These are phyloP conservation scores for Gallinago paraguaiae DNA, from an alignment of 2,113 vertebrate genomes.

Conservation along the genomic window DNA sequence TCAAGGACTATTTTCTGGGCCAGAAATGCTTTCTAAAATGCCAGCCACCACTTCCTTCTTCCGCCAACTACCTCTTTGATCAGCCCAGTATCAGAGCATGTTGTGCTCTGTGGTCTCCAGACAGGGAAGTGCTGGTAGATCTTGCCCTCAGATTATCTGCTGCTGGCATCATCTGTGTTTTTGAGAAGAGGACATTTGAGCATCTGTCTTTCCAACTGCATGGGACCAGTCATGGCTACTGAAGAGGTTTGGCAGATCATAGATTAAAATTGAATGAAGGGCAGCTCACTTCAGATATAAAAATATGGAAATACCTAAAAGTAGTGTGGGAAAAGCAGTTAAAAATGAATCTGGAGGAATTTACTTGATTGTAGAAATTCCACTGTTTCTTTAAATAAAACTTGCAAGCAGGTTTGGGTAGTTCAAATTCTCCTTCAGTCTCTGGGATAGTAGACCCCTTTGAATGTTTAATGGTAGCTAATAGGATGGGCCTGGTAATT, in stretches of 20 bases:
- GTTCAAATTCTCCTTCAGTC: background rate
- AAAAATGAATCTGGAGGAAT: background rate
- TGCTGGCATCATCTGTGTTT: background rate
- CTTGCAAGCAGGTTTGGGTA: background rate
- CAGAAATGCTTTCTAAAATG: background rate
- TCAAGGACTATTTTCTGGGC: background rate
- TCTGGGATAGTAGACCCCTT: background rate
- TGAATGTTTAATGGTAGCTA: background rate
- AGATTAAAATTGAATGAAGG: background rate
- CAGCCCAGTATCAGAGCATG: background rate
- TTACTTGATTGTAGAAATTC: background rate
- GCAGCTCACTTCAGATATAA: background rate
- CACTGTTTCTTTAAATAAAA: background rate
- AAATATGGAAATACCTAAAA: background rate
- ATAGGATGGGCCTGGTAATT: background rate
- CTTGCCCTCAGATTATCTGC: background rate
- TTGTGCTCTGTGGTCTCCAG: background rate
- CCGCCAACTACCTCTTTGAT: background rate
- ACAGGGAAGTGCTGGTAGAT: background rate
- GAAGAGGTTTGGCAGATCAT: background rate
- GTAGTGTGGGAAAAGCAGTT: background rate
- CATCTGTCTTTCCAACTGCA: background rate
- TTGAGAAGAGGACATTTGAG: background rate
- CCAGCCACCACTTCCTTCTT: background rate
- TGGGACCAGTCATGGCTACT: background rate